Conservation (phyloP, 2,888 invertebrate species). For the Acrobasis repandana region DNA sequence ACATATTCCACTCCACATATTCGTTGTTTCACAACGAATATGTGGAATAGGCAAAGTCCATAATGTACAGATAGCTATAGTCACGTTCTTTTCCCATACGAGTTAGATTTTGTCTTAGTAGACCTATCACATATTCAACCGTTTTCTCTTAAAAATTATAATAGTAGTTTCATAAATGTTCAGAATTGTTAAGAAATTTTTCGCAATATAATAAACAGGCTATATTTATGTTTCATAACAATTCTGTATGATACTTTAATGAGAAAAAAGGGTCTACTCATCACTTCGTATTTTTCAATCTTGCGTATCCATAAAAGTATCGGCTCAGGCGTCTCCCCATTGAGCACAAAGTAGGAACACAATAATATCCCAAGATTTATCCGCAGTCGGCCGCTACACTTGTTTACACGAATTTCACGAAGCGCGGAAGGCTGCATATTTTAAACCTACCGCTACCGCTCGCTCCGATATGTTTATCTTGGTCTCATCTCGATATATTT, state of each 20-base stretch:
- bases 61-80: too few relatives aligned
- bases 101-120: too few relatives aligned
- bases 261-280: constrained; percentile 18
- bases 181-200: too few relatives aligned
- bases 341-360: constrained; percentile 59
- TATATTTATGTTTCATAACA: neutral
- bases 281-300: constrained; percentile 36
- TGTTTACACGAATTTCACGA: constrained; percentile 73
- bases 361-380: constrained; percentile 64
- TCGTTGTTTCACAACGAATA: neutral
- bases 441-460: constrained; percentile 63
- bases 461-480: constrained; percentile 74
- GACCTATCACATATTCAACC: too few relatives aligned
- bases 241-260: constrained; percentile 14
- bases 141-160: too few relatives aligned
- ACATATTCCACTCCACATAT: too few relatives aligned
- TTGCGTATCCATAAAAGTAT: constrained; percentile 46
- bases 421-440: constrained; percentile 73
- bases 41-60: too few relatives aligned
- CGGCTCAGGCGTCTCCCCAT: constrained; percentile 43
- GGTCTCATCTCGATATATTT: constrained; percentile 77
- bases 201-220: neutral
- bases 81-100: too few relatives aligned
- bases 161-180: too few relatives aligned
- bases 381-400: constrained; percentile 57